Evolutionary conservation across 2,888 invertebrate species (phyloP).

Genomic region (Suillia variegata): DNA sequence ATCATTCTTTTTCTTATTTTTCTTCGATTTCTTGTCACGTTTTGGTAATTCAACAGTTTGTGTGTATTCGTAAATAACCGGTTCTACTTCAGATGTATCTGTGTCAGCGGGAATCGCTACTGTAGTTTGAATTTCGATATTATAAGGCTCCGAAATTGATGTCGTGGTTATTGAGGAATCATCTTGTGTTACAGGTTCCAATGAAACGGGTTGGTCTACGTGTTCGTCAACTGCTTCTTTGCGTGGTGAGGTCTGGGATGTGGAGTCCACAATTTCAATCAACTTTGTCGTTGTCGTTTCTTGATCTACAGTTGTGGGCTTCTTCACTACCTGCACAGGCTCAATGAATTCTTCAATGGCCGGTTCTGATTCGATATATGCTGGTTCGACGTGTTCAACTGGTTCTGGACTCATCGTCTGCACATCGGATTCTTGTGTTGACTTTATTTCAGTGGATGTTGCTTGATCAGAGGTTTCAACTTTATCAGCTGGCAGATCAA

Average conservation of each 20-base stretch:
- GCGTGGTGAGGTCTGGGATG: constrained; percentile 54
- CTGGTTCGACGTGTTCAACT: constrained; percentile 29
- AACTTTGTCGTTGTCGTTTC: constrained; percentile 39
- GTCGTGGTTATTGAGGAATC: constrained; percentile 44
- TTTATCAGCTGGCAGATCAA: constrained; percentile 39
- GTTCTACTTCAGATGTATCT: constrained; percentile 56
- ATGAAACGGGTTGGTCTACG: constrained; percentile 33
- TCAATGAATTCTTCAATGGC: constrained; percentile 27
- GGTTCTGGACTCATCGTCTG: constrained; percentile 46
- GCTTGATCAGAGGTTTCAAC: constrained; percentile 41
- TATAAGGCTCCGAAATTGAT: constrained; percentile 59
- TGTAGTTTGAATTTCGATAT: constrained; percentile 64
- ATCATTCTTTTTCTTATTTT: constrained; percentile 47
- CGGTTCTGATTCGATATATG: constrained; percentile 7
- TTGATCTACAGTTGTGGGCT: constrained; percentile 34
- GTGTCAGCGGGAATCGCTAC: constrained; percentile 66
- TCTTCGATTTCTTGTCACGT: constrained; percentile 56
- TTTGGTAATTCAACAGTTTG: constrained; percentile 53
- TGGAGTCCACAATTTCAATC: constrained; percentile 38
- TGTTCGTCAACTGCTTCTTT: constrained; percentile 32
- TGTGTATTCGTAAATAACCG: constrained; percentile 50
- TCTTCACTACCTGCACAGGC: constrained; percentile 25
- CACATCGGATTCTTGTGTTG: constrained; percentile 39
- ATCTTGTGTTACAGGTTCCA: constrained; percentile 33
- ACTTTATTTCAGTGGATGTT: constrained; percentile 47